Evolutionary conservation across 2,797 vertebrate genomes (phyloP), one percentile per base, ranked within the genome.

Genomic region (Enteromius mattozi): DNA sequence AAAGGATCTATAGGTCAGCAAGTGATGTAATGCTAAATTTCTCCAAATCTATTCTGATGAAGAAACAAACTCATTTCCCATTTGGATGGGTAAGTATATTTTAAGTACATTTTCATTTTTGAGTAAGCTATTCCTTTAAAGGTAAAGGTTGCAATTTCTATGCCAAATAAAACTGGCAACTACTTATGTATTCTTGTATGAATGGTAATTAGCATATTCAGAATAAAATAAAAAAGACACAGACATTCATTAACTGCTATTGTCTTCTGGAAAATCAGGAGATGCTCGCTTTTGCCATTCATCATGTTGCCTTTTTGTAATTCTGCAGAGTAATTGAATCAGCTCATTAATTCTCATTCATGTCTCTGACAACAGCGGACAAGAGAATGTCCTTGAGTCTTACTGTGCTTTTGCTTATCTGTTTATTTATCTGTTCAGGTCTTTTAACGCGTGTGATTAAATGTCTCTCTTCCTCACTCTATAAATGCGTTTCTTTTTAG

Each of bases 291-390:
- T 19, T 78, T 21, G 17, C 40, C 8, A 47, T 51, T 37, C 10
- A 68, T 80, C 65, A 37, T 3, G 65, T 54, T 17, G 47, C 8
- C 40, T 37, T 51, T 80, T 69, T 51, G 6, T 69, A 27, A 51
- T 80, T 69, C 78, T 54, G 78, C 65, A 40, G 21, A 80, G 30
- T 54, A 69, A 80, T 19, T 69, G 24, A 65, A 78, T 47, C 40
- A 33, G 42, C 47, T 66, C 61, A 79, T 79, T 80, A 80, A 80
- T 80, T 51, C 76, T 47, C 37, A 65, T 74, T 63, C 24, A 75
- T 4, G 56, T 51, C 21, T 21, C 45, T 37, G 70, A 75, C 71
- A 66, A 66, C 30, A 66, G 21, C 45, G 0, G 13, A 82, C 59
- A 10, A 75, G 42, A 81, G 33, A 72, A 71, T 45, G 24, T 30